Percentiles rank a stretch among this genome's conserved stretches.
Evolutionary conservation across 2,888 invertebrate genomes (phyloP).

Genomic region (Apoda limacodes): DNA sequence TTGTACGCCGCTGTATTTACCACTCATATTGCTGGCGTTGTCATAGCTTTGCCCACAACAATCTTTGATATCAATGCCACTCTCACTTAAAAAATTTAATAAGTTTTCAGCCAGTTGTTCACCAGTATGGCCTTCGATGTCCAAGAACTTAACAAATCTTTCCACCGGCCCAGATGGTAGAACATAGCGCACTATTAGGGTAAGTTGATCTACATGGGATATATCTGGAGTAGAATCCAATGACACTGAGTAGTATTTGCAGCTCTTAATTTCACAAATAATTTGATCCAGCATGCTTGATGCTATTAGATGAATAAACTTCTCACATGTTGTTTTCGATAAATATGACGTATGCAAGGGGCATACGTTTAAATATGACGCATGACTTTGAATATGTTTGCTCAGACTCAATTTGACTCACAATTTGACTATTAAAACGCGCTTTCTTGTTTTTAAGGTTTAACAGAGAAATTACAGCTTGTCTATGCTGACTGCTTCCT

Average conservation of each 20-base stretch:
- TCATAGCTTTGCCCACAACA: slow-evolving; percentile 14
- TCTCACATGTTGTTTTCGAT: slow-evolving; percentile 5
- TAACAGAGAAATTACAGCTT: too few species aligned
- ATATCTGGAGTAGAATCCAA: slow-evolving; percentile 1
- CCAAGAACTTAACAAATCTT: slow-evolving; percentile 11
- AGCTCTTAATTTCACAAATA: slow-evolving; percentile 8
- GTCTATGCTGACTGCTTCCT: too few species aligned
- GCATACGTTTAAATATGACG: too few species aligned
- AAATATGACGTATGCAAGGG: slow-evolving; percentile 7
- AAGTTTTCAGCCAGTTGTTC: too few species aligned
- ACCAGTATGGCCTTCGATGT: slow-evolving; percentile 10
- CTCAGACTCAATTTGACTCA: too few species aligned
- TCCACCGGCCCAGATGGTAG: slow-evolving; percentile 10
- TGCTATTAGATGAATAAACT: slow-evolving; percentile 9
- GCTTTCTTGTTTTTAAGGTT: too few species aligned
- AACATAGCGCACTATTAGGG: slow-evolving; percentile 9
- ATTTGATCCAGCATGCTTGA: not conserved
- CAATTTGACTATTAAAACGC: too few species aligned
- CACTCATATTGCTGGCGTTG: slow-evolving; percentile 8
- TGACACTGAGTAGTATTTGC: slow-evolving; percentile 10
- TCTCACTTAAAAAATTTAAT: slow-evolving; percentile 10
- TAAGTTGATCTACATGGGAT: too few species aligned
- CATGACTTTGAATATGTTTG: too few species aligned
- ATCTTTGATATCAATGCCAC: slow-evolving; percentile 10
- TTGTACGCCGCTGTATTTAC: slow-evolving; percentile 9